A percentile compares a stretch with the other conserved stretches of the same genome.
Evolutionary conservation across 2,113 vertebrate species (phyloP).

Genomic region (Gymnarchus niloticus): DNA sequence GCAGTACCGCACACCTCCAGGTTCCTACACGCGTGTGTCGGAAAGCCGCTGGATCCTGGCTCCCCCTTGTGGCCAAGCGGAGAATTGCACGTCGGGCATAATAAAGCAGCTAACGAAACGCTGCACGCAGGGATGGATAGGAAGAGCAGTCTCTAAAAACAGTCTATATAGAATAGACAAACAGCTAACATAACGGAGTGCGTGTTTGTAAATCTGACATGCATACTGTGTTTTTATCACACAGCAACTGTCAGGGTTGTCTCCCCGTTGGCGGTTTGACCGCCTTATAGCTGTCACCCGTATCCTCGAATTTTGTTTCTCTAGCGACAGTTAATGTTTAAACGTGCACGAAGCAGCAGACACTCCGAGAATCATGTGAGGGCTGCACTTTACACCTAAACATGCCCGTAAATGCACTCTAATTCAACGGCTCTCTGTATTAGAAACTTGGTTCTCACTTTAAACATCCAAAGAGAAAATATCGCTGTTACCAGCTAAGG

Average conservation of each 20-base stretch:
- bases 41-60: not conserved
- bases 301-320: not conserved
- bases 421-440: not conserved
- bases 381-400: slow-evolving; percentile 56
- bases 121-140: not conserved
- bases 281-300: not conserved
- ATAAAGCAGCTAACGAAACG: not conserved
- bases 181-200: not conserved
- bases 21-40: too few species aligned
- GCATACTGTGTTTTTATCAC: not conserved
- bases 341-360: slow-evolving; percentile 42
- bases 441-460: not conserved
- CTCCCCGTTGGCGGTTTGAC: not conserved
- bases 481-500: not conserved
- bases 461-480: not conserved
- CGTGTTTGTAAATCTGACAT: not conserved
- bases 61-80: not conserved
- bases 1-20: too few species aligned
- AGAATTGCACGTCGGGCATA: not conserved
- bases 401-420: not conserved
- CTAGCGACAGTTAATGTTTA: slow-evolving; percentile 62
- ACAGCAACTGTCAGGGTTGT: not conserved
- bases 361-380: slow-evolving; percentile 57
- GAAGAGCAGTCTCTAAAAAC: too few species aligned
- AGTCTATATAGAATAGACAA: not conserved